phyloP scores from a whole-genome alignment of 2,113 vertebrate species.

The Brachypteracias leptosomus region DNA sequence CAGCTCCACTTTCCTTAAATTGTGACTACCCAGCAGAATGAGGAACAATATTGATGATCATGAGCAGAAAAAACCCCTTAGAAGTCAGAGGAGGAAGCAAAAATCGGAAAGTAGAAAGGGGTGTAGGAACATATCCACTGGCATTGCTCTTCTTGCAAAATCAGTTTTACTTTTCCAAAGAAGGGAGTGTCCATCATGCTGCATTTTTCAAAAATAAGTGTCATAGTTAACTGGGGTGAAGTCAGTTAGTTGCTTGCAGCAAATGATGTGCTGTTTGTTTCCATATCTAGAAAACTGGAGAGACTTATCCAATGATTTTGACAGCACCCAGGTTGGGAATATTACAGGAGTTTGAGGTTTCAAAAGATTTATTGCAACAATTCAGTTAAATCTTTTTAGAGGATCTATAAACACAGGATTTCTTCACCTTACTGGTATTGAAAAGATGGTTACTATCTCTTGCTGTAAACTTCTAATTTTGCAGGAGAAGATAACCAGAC shows the following conservation, averaged over 20 bases:
- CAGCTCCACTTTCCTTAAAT: neutral
- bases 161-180: neutral
- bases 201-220: neutral
- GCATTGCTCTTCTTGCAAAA: neutral
- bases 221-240: neutral
- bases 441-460: neutral
- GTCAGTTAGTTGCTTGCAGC: neutral
- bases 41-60: neutral
- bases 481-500: neutral
- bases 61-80: neutral
- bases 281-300: neutral
- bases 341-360: neutral
- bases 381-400: neutral
- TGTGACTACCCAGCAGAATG: neutral
- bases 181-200: accelerated
- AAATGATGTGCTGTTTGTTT: neutral
- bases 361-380: neutral
- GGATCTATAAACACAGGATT: neutral
- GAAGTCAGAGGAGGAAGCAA: neutral
- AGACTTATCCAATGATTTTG: neutral
- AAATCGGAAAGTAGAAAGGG: neutral
- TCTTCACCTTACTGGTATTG: neutral
- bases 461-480: neutral
- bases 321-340: neutral
- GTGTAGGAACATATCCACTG: neutral